Percentiles rank a stretch among this genome's conserved stretches.
Conservation (phyloP, 2,113 vertebrate species). For the Athene noctua region DNA sequence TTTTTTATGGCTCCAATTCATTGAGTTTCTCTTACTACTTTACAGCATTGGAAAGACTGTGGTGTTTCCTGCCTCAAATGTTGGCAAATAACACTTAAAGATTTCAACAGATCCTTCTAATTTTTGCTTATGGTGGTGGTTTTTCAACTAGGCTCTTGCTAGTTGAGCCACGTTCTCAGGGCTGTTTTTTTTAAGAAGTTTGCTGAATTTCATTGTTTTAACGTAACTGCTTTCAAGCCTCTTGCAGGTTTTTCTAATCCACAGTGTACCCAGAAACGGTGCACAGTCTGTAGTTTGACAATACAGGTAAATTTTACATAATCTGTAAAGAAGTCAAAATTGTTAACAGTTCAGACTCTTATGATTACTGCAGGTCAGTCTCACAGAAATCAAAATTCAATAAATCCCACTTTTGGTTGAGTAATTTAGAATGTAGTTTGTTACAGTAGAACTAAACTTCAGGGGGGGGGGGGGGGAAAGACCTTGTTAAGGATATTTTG, state of each 20-base stretch:
- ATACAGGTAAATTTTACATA: conserved; percentile 48
- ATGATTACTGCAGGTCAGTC: conserved; percentile 63
- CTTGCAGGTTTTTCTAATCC: conserved; percentile 69
- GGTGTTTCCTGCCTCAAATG: conserved; percentile 72
- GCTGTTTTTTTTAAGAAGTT: conserved; percentile 71
- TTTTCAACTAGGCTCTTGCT: conserved; percentile 74
- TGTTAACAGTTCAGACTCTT: conserved; percentile 52
- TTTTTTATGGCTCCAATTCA: conserved; percentile 24
- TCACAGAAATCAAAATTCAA: conserved; percentile 33
- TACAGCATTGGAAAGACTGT: conserved; percentile 68
- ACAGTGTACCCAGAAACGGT: conserved; percentile 30
- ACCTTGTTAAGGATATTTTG: neutral
- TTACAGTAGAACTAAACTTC: conserved; percentile 51
- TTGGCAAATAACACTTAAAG: conserved; percentile 61
- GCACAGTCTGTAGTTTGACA: conserved; percentile 31
- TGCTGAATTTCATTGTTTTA: conserved; percentile 72
- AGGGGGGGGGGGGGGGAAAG: neutral
- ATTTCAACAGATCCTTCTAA: conserved; percentile 67
- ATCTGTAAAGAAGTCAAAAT: conserved; percentile 56
- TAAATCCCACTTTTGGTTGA: neutral
- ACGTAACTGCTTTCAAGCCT: conserved; percentile 64
- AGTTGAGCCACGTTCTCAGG: conserved; percentile 80
- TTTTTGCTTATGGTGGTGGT: conserved; percentile 67
- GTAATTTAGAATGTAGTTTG: conserved; percentile 49
- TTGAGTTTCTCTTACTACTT: conserved; percentile 36